phyloP scores from a whole-genome alignment of 2,888 invertebrate genomes.

The Phasia obesa region DNA sequence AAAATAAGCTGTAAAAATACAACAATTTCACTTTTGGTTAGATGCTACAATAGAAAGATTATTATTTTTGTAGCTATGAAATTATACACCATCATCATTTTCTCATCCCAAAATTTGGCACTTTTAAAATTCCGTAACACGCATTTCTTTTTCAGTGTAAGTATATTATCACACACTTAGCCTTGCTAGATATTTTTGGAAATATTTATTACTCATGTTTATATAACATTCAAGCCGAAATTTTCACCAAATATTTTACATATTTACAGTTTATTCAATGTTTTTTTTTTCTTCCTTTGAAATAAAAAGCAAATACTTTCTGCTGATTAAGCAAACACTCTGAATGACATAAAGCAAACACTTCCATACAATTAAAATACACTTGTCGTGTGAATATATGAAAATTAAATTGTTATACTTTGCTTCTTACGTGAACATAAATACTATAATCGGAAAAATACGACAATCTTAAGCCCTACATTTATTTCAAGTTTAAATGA shows the following conservation, averaged over 20 bases:
- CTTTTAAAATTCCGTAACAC: conserved; percentile 12
- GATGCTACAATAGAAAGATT: not conserved
- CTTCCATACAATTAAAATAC: not conserved
- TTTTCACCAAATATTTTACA: not conserved
- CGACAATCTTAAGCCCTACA: too few relatives aligned
- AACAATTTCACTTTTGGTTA: not conserved
- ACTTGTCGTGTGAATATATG: not conserved
- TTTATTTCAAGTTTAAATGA: too few relatives aligned
- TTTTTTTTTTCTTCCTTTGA: too few relatives aligned
- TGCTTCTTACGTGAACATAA: not conserved
- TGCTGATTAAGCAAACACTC: conserved; percentile 35
- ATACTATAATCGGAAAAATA: too few relatives aligned
- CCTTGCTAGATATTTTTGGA: too few relatives aligned
- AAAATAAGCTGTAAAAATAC: not conserved
- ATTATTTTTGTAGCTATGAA: too few relatives aligned
- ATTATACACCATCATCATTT: not conserved
- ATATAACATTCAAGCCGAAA: not conserved
- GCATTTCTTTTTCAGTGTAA: not conserved
- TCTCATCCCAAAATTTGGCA: not conserved
- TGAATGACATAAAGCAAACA: not conserved
- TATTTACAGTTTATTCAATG: not conserved
- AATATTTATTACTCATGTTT: conserved; percentile 3
- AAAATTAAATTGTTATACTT: not conserved
- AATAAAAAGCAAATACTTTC: not conserved
- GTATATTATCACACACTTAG: too few relatives aligned